Percentiles rank a stretch among this genome's conserved stretches.
These are phyloP conservation scores for Porites lobata DNA, from an alignment of 92 coral and sea anemone species.

Conservation along the genomic window DNA sequence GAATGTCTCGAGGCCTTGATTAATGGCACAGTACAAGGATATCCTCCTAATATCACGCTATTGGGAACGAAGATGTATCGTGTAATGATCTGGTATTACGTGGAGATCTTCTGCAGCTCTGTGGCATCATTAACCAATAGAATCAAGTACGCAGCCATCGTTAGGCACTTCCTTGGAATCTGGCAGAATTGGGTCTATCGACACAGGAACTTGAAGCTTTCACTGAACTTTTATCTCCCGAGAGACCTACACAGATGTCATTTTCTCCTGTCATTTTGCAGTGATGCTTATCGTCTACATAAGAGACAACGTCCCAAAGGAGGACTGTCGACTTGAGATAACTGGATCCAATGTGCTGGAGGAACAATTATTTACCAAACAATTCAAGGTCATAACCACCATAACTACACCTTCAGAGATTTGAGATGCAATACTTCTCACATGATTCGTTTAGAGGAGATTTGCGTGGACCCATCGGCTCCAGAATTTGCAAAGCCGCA, in stretches of 20 bases:
- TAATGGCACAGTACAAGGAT: background rate
- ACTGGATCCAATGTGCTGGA: conserved; percentile 41
- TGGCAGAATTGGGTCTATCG: conserved; percentile 47
- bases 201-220: background rate
- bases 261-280: conserved; percentile 66
- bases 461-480: background rate
- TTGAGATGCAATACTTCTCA: background rate
- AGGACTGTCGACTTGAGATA: conserved; percentile 40
- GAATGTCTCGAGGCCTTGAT: conserved; percentile 2
- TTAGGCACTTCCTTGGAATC: conserved; percentile 56
- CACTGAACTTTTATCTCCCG: conserved; percentile 44
- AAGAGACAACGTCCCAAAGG: conserved; percentile 52
- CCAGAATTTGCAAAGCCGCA: background rate
- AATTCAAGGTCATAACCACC: conserved; percentile 23
- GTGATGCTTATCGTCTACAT: conserved; percentile 57
- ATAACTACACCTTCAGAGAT: conserved; percentile 32
- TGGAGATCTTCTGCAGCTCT: conserved; percentile 58
- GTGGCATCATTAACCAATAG: conserved; percentile 46
- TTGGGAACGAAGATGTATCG: conserved; percentile 48
- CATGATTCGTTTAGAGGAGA: background rate
- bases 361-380: too few species aligned
- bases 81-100: conserved; percentile 46
- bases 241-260: conserved; percentile 31
- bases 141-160: conserved; percentile 57
- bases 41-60: conserved; percentile 23